Percentiles rank a stretch among this genome's conserved stretches.
Evolutionary conservation across 2,888 invertebrate species (phyloP).

Genomic region (Phyto melanocephala): DNA sequence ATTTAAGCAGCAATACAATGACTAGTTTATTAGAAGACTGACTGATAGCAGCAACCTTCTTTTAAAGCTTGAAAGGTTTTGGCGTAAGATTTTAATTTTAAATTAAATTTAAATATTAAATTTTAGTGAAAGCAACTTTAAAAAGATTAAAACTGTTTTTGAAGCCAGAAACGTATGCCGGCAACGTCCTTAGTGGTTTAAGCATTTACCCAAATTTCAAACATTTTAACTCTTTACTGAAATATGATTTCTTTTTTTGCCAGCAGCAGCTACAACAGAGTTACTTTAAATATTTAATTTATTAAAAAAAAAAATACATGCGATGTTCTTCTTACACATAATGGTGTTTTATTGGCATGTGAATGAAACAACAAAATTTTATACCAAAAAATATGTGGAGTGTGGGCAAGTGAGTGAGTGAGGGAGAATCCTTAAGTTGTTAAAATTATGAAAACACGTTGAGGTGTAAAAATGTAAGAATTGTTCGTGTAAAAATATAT

Average conservation of each 20-base stretch:
- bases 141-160: background rate
- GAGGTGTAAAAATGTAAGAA: conserved; percentile 54
- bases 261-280: too few species aligned
- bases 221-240: too few species aligned
- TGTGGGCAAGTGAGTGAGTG: too few species aligned
- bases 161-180: too few species aligned
- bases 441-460: conserved; percentile 36
- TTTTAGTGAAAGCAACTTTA: background rate
- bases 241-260: too few species aligned
- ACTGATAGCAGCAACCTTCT: background rate
- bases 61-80: too few species aligned
- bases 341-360: conserved; percentile 14
- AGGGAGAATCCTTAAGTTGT: conserved; percentile 34
- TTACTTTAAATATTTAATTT: too few species aligned
- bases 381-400: background rate
- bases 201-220: too few species aligned
- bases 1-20: conserved; percentile 16
- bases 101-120: too few species aligned
- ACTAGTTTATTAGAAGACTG: conserved; percentile 29
- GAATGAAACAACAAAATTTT: background rate
- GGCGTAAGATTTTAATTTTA: too few species aligned
- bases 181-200: too few species aligned
- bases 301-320: too few species aligned
- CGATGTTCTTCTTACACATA: background rate
- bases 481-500: conserved; percentile 14